Percentiles rank a stretch among this genome's conserved stretches.
These are phyloP conservation scores for Heliconius ethilla DNA, from an alignment of 2,888 invertebrate genomes.

Conservation along the genomic window DNA sequence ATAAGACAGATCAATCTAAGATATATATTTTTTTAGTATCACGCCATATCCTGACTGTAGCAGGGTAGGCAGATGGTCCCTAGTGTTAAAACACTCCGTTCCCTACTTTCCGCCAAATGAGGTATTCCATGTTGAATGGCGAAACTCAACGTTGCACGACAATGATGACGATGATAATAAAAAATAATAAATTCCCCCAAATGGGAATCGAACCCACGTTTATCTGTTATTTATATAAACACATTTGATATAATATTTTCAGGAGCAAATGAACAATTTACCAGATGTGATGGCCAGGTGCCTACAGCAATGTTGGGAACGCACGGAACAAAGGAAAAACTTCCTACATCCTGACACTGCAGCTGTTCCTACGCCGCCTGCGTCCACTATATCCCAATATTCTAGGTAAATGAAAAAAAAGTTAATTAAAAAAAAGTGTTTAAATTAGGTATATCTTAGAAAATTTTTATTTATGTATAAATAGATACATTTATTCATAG, in stretches of 20 bases:
- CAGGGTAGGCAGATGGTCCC: no score
- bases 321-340: slow-evolving; percentile 90
- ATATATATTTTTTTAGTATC: no score
- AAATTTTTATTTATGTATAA: background rate
- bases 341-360: slow-evolving; percentile 95
- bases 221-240: no score
- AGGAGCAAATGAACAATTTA: slow-evolving; percentile 91
- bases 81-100: no score
- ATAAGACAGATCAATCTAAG: no score
- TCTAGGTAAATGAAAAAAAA: slow-evolving; percentile 70
- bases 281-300: slow-evolving; percentile 91
- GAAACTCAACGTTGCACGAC: no score
- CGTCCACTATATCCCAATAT: slow-evolving; percentile 81
- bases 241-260: slow-evolving; percentile 39
- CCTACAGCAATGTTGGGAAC: slow-evolving; percentile 88
- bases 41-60: no score
- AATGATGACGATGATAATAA: no score
- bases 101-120: no score
- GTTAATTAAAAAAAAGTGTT: background rate
- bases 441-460: background rate
- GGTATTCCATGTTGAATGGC: no score
- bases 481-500: background rate
- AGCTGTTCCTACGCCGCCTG: slow-evolving; percentile 82
- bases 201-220: no score
- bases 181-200: no score